Base-by-base conservation (phyloP, 2,113 vertebrate species). In the Glareola pratincola region DNA sequence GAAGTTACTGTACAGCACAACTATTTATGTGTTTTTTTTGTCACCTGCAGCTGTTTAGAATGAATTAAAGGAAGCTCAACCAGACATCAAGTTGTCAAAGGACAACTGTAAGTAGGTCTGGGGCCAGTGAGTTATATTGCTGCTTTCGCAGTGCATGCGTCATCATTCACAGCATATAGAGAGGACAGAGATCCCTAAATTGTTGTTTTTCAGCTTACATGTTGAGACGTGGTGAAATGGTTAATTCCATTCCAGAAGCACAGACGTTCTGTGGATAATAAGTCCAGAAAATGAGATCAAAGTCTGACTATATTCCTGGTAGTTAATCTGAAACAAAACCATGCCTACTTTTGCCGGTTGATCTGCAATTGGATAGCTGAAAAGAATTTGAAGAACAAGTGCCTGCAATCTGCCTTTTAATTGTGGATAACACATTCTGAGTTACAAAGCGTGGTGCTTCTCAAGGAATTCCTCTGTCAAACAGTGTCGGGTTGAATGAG, bases 391-490 rank as follows among this genome's bases (percentile, higher is more conserved):
- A 66, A 69, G 63, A 73, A 51, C 24, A 43, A 57, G 45, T 51
- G 20, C 21, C 30, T 63, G 32, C 50, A 57, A 71, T 60, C 26
- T 15, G 17, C 19, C 6, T 59, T 85, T 83, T 76, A 51, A 64
- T 71, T 56, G 34, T n/a, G n/a, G 54, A n/a, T 66, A 77, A 56
- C 2, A 4, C 27, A 41, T 62, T 53, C 45, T 48, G 36, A 32
- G 17, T 64, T 84, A 77, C 18, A 32, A 66, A 81, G 23, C 0
- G 0, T 56, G 12, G 36, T 2, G 4, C 14, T 74, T 71, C 56
- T 81, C 36, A 53, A 60, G 68, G 68, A 81, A 81, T 78, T 92
- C 41, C 24, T 59, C 34, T 3, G 1, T 73, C 64, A 63, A 32
- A 32, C 34, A n/a, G 9, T n/a, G 24, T 50, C 50, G 71, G 77